Conservation (phyloP, 2,888 invertebrate genomes). For the Doris montereyensis region DNA sequence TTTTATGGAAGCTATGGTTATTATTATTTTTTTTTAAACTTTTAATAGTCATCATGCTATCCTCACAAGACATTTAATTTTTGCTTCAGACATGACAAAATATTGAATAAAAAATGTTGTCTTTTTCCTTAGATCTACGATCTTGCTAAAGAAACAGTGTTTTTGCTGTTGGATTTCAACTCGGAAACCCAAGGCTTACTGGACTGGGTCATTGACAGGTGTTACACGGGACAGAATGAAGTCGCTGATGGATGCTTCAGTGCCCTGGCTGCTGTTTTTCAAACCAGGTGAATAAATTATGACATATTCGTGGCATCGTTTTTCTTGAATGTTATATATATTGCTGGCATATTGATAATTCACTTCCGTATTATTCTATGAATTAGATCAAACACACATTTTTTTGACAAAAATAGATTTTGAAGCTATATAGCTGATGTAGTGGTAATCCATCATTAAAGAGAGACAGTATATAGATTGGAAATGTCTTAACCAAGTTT, state of each 20-base stretch:
- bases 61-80: constrained; percentile 11
- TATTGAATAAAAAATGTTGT: too few species aligned
- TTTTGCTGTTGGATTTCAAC: constrained; percentile 91
- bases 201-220: constrained; percentile 98
- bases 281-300: constrained; percentile 89
- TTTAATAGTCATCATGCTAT: constrained; percentile 16
- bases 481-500: too few species aligned
- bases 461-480: too few species aligned
- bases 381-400: too few species aligned
- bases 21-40: background rate
- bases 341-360: too few species aligned
- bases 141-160: constrained; percentile 93
- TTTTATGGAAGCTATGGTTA: background rate
- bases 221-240: constrained; percentile 91
- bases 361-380: too few species aligned
- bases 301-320: too few species aligned
- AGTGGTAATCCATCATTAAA: too few species aligned
- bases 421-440: too few species aligned
- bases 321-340: too few species aligned
- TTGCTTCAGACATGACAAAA: too few species aligned
- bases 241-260: constrained; percentile 97
- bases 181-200: constrained; percentile 77
- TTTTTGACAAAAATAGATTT: too few species aligned
- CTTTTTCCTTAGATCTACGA: constrained; percentile 82
- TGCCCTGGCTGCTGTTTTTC: constrained; percentile 96